A percentile compares a stretch with the other conserved stretches of the same genome.
phyloP scores from a whole-genome alignment of 1,140 invertebrate genomes.

The Bathynomus jamesi region DNA sequence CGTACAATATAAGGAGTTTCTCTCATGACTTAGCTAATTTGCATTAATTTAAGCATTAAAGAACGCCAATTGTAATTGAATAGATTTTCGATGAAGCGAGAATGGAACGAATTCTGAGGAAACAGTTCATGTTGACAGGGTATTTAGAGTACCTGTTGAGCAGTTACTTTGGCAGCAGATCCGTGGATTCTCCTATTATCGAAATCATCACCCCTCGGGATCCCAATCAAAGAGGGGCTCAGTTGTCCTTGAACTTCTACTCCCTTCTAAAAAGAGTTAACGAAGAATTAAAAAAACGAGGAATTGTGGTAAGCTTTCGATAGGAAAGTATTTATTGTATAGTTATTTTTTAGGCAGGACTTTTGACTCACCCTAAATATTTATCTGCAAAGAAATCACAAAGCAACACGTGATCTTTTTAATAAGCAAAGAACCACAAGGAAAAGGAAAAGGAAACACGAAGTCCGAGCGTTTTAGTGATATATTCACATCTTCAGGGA shows the following conservation, averaged over 20 bases:
- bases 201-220: conserved; percentile 51
- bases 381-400: too few species aligned
- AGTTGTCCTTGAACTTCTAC: conserved; percentile 49
- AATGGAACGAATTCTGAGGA: conserved; percentile 45
- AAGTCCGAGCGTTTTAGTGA: too few species aligned
- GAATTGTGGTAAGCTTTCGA: conserved; percentile 49
- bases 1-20: not conserved
- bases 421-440: too few species aligned
- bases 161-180: conserved; percentile 7
- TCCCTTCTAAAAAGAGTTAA: conserved; percentile 45
- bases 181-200: conserved; percentile 32
- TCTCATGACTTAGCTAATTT: not conserved
- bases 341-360: too few species aligned
- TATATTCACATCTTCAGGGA: too few species aligned
- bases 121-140: conserved; percentile 52
- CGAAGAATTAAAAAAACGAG: conserved; percentile 46
- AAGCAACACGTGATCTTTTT: too few species aligned
- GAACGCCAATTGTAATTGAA: too few species aligned
- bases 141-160: conserved; percentile 49
- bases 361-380: too few species aligned
- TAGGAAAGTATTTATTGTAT: too few species aligned
- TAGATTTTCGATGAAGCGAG: conserved; percentile 51
- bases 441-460: too few species aligned
- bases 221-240: conserved; percentile 49
- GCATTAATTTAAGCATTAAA: not conserved